Evolutionary conservation across 37 sponge, comb jelly and placozoan genomes (phyloP), one percentile per base, ranked within the genome.

Genomic region (Aplysina aerophoba): DNA sequence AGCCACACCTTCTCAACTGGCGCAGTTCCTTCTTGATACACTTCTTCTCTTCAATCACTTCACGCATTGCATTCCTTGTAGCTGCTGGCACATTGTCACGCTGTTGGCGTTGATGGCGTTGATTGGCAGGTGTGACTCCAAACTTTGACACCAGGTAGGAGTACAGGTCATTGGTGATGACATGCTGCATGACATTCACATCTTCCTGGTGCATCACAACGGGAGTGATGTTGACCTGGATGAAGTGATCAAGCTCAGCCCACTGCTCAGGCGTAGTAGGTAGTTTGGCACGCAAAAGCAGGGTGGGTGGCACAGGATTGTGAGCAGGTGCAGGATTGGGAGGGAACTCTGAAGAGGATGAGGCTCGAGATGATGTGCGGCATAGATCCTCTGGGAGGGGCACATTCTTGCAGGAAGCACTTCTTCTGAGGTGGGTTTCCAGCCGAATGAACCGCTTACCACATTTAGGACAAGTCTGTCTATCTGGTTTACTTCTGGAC

Each of bases 261-360:
- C 71, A 69, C 28, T 69, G 71, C 34, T 69, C 71, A 69, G 71
- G 71, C 35, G 27, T 69, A 16, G 71, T 69, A 30, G 71, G 71
- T 2, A 69, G 34, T 35, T 69, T 69, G 71, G 71, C 33, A 5
- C 71, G 27, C 4, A 35, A 35, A 1, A 69, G 71, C 34, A 69
- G 33, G 1, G 71, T 69, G 0, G 71, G 71, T 69, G 71, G 71
- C 4, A 4, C 2, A 4, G 28, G 71, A 4, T 8, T 20, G 66
- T 25, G 27, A 16, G 19, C 22, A 8, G 71, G 71, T 30, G 6
- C 2, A 6, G 71, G 34, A 30, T 1, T 1, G 2, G 27, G 33
- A 30, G 71, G 1, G 6, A 4, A 4, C 35, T 15, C 4, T 3
- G 6, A 35, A 11, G 34, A 0, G 1, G 27, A 5, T 5, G 71